phyloP scores from a whole-genome alignment of 2,888 invertebrate species.

The Drosophila meridiana region DNA sequence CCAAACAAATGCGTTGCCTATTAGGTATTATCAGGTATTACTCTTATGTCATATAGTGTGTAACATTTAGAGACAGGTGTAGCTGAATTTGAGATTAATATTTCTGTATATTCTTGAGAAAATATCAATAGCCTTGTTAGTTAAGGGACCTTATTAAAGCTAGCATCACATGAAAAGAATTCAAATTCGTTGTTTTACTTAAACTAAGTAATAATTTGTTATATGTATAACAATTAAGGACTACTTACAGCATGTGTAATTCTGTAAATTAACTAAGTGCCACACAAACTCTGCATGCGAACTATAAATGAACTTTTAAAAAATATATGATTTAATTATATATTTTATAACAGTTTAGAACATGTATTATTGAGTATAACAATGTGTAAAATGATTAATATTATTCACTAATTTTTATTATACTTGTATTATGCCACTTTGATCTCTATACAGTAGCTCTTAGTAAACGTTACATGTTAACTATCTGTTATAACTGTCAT shows the following conservation, averaged over 20 bases:
- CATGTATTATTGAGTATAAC: too few relatives aligned
- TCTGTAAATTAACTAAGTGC: not conserved
- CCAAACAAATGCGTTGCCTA: constrained; percentile 38
- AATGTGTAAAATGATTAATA: too few relatives aligned
- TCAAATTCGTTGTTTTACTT: not conserved
- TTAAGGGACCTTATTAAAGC: not conserved
- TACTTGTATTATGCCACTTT: too few relatives aligned
- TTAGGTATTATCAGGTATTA: not conserved
- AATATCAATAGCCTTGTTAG: not conserved
- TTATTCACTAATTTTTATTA: too few relatives aligned
- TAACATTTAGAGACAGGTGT: not conserved
- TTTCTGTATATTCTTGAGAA: not conserved
- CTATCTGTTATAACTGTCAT: too few relatives aligned
- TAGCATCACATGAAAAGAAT: not conserved
- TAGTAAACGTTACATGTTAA: too few relatives aligned
- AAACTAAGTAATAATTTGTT: not conserved
- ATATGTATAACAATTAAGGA: not conserved
- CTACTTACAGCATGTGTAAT: not conserved
- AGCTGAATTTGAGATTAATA: not conserved
- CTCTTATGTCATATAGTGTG: not conserved
- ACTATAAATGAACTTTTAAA: not conserved
- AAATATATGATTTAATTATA: not conserved
- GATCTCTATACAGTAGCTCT: too few relatives aligned
- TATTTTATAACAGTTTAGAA: not conserved
- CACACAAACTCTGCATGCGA: too few relatives aligned